Conservation (phyloP, 2,797 vertebrate genomes). For the Harpagifer antarcticus region DNA sequence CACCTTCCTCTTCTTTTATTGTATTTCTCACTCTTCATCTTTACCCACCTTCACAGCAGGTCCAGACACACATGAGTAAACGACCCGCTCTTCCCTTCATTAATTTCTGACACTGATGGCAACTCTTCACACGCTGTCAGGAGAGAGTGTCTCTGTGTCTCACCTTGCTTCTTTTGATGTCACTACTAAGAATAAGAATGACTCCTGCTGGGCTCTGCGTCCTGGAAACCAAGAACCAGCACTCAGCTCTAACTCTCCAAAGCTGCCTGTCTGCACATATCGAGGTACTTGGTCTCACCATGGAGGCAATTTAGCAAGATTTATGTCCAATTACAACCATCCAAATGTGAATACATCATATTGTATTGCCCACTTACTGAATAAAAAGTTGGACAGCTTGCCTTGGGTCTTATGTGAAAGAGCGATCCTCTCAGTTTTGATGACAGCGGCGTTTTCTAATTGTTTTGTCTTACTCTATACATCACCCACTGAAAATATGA, state of each 20-base stretch:
- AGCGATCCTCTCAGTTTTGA: slow-evolving; percentile 39
- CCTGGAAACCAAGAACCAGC: slow-evolving; percentile 65
- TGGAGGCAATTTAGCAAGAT: slow-evolving; percentile 67
- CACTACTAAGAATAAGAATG: slow-evolving; percentile 62
- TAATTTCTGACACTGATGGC: slow-evolving; percentile 46
- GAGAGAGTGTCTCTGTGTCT: slow-evolving; percentile 33
- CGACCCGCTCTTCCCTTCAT: slow-evolving; percentile 19
- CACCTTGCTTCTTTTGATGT: slow-evolving; percentile 61
- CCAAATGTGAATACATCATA: slow-evolving; percentile 67
- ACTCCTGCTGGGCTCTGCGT: slow-evolving; percentile 62
- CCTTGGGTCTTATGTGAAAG: slow-evolving; percentile 46
- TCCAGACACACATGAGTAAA: neutral
- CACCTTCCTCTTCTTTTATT: neutral
- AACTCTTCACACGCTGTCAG: slow-evolving; percentile 51
- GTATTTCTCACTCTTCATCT: slow-evolving; percentile 3
- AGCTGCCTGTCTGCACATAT: slow-evolving; percentile 66
- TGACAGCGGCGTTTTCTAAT: slow-evolving; percentile 41
- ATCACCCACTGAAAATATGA: slow-evolving; percentile 26
- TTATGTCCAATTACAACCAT: slow-evolving; percentile 69
- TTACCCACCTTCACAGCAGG: slow-evolving; percentile 4
- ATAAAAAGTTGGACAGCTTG: slow-evolving; percentile 56
- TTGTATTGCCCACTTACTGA: slow-evolving; percentile 50
- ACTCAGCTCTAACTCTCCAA: slow-evolving; percentile 65
- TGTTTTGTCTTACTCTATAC: slow-evolving; percentile 26
- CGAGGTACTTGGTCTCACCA: slow-evolving; percentile 68